Base-by-base conservation (phyloP, 2,113 vertebrate genomes). In the Tragelaphus buxtoni region DNA sequence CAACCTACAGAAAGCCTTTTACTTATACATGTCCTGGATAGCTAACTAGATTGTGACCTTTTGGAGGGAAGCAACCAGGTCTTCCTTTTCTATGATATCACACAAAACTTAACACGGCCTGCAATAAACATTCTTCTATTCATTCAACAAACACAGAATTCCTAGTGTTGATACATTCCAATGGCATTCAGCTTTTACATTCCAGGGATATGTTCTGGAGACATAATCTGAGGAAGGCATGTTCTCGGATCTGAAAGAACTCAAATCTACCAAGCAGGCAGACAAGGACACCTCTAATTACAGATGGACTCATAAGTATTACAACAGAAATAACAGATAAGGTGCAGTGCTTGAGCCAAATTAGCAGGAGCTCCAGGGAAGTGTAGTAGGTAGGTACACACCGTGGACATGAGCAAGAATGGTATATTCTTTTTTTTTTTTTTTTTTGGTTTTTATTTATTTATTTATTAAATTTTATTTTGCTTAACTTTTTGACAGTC, bases 101-200 rank as follows among this genome's bases (percentile, higher is more conserved):
- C 45, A 47, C 22, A 93, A 42, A 53, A 84, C 53, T 95, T 88
- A 18, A 86, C 20, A 74, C 8, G 32, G 35, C 47, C 83, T 63
- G 47, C 13, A 88, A n/a, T 77, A 81, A 81, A 89, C 0, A 0
- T 79, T 79, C 49, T 93, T 93, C 85, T 84, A 39, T 7, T 85
- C 45, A 60, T 35, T 94, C n/a, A 56, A 77, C 2, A 58, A 82
- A 76, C 30, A 72, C 7, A 80, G 61, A 97, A 90, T 74, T 72
- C 35, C 42, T 53, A 56, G 87, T 58, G 42, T 26, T 74, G 39
- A 74, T 74, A 77, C 5, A 55, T 35, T 72, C 42, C 55, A 87
- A 55, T 39, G 42, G 91, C 91, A 91, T 65, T 95, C 72, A 91
- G 49, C 17, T 87, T 94, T 90, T 89, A 69, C 5, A 93, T 88